Percentiles rank a stretch among this genome's conserved stretches.
phyloP scores from a whole-genome alignment of 35 echinoderm and acorn worm species.

The Anneissia japonica region DNA sequence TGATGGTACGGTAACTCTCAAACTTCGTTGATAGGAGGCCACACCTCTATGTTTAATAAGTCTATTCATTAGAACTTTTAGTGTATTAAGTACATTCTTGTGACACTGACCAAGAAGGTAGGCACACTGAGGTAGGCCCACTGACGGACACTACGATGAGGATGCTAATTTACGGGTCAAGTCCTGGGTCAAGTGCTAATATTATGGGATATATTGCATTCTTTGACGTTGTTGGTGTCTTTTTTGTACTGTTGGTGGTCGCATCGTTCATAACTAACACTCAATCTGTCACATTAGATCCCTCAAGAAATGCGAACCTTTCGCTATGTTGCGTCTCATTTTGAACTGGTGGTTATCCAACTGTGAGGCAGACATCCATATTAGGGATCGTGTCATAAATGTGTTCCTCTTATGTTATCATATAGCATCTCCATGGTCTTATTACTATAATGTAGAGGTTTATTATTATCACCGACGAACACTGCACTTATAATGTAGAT shows the following conservation, averaged over 20 bases:
- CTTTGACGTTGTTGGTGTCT: background rate
- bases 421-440: no score
- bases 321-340: background rate
- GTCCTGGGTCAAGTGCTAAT: background rate
- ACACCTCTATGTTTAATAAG: no score
- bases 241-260: background rate
- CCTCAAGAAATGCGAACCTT: background rate
- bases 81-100: no score
- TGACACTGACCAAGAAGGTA: no score
- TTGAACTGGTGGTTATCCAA: background rate
- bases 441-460: no score
- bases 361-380: background rate
- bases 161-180: background rate
- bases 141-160: background rate
- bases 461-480: no score
- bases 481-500: no score
- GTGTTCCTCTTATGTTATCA: background rate
- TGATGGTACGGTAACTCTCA: no score
- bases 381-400: background rate
- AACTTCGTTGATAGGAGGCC: no score
- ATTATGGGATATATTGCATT: background rate
- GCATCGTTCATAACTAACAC: background rate
- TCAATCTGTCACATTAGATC: background rate
- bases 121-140: no score
- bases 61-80: no score